Percentiles rank a stretch among this genome's conserved stretches.
Conservation (phyloP, 2,888 invertebrate species). For the Alviniconcha strummeri region DNA sequence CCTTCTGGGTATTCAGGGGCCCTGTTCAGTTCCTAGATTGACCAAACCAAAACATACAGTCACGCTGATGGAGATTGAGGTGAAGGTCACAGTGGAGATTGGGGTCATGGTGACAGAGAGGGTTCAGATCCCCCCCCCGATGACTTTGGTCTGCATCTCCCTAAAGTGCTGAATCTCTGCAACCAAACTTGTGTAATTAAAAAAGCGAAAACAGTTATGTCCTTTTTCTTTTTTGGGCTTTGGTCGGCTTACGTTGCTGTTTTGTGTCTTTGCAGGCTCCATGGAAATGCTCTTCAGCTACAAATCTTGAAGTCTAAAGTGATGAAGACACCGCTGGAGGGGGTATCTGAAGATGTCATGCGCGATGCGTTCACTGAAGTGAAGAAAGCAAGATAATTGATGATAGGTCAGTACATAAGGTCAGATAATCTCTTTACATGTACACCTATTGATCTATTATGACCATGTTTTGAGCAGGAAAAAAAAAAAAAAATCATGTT, state of each 20-base stretch:
- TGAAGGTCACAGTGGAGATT: too few species aligned
- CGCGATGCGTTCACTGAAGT: conserved; percentile 4
- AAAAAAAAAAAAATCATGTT: neutral
- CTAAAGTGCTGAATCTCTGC: too few species aligned
- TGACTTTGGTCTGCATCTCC: too few species aligned
- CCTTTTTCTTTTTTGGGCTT: neutral
- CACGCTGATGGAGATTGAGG: too few species aligned
- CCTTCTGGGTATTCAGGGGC: too few species aligned
- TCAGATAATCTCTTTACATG: neutral
- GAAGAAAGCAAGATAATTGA: neutral
- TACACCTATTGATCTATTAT: neutral
- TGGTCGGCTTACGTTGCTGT: neutral
- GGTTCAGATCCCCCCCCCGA: too few species aligned
- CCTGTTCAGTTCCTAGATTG: too few species aligned
- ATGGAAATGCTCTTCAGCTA: conserved; percentile 24
- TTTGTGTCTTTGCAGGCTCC: neutral
- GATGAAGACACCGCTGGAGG: conserved; percentile 30
- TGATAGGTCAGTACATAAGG: neutral
- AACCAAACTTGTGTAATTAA: too few species aligned
- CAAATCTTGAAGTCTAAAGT: conserved; percentile 30
- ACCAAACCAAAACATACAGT: too few species aligned
- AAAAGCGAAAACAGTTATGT: neutral
- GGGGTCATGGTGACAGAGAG: too few species aligned
- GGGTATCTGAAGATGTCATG: conserved; percentile 3
- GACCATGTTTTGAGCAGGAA: neutral